Percentiles rank a stretch among this genome's conserved stretches.
These are phyloP conservation scores for Coilia nasus DNA, from an alignment of 2,797 vertebrate species.

Conservation along the genomic window DNA sequence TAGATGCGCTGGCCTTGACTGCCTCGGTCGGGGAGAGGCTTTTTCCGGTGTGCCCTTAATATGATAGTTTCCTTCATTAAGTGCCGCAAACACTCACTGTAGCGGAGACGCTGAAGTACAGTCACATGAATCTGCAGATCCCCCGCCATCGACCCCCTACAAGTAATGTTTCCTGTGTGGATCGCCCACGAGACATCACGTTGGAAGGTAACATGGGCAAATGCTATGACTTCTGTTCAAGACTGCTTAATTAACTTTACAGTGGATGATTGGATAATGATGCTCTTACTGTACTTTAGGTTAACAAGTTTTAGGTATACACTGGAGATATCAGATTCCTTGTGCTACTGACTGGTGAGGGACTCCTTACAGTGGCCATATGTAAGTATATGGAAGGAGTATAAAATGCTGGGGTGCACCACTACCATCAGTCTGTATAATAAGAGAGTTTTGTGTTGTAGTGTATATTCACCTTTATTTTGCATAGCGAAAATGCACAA, in stretches of 20 bases:
- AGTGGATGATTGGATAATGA: not conserved
- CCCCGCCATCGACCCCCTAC: not conserved
- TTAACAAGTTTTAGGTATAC: no score
- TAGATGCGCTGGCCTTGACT: slow-evolving; percentile 26
- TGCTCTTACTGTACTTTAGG: not conserved
- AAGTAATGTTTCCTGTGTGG: not conserved
- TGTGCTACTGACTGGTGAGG: no score
- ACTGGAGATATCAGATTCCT: no score
- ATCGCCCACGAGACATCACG: not conserved
- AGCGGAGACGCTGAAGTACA: slow-evolving; percentile 27
- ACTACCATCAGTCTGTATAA: not conserved
- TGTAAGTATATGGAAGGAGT: no score
- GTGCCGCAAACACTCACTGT: slow-evolving; percentile 44
- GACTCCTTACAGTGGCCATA: no score
- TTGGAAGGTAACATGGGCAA: not conserved
- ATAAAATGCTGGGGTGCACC: not conserved
- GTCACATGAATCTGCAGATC: slow-evolving; percentile 36
- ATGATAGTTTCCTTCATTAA: slow-evolving; percentile 50
- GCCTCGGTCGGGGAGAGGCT: not conserved
- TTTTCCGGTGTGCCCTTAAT: slow-evolving; percentile 13
- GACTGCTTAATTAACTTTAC: not conserved
- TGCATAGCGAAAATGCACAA: not conserved
- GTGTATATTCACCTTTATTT: not conserved
- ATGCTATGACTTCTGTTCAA: not conserved
- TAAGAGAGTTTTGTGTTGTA: not conserved